Base-by-base conservation (phyloP, 2,113 vertebrate genomes). In the Cyprinodon tularosa region DNA sequence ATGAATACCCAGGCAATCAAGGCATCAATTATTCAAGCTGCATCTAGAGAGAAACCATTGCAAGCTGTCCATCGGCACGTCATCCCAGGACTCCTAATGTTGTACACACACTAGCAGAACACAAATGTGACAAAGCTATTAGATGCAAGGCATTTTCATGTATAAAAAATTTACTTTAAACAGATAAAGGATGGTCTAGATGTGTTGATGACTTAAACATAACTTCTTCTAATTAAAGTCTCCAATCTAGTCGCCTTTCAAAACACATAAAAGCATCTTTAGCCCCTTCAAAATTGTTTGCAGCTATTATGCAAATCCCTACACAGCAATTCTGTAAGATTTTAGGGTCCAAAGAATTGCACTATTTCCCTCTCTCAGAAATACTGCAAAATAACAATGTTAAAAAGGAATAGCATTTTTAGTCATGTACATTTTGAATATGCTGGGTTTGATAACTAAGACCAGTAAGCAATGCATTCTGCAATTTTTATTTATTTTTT, bases 21-120 rank as follows among this genome's bases (percentile, higher is more conserved):
- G 67, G 84, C 92, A 92, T 93, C 88, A 91, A 93, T 93, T 93
- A 93, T 93, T 93, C 82, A 93, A 77, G 76, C 64, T 7, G 65
- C 85, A 84, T 62, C 85, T 81, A 71, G 87, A 85, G 83, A 86
- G 82, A 84, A 89, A 82, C 89, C 83, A 84, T 80, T 39, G 84
- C 86, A 66, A 72, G 84, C 86, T 84, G 85, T 90, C 88, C 86
- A 80, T 82, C 62, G 86, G 82, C 42, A 76, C 74, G 74, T 42
- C 47, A 70, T 88, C 86, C 85, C 83, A 64, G 82, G 88, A 90
- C 86, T 90, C 82, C 71, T 66, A 82, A 86, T 89, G 85, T 76
- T 84, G 83, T 68, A 76, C 79, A 80, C 81, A 76, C 64, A 77
- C 77, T 74, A 53, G 71, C 11, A 69, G 65, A 82, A 87, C 82